Base-by-base conservation (phyloP, 2,888 invertebrate species). In the Dasysyrphus albostriatus region DNA sequence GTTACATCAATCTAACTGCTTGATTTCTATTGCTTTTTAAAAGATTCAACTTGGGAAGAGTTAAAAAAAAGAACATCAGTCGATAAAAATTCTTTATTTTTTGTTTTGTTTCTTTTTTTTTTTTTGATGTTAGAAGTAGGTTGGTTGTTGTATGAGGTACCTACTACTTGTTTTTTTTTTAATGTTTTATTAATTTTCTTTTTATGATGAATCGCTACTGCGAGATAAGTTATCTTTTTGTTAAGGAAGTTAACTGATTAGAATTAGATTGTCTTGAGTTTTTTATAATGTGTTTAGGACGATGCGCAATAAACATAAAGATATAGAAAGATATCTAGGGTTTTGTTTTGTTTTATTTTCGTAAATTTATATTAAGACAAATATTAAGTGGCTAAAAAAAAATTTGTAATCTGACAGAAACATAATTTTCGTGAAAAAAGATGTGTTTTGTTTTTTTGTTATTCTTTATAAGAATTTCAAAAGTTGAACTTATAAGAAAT, bases 1-100 rank as follows among this genome's bases (percentile, higher is more conserved):
- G 87, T 83, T 83, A 87, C 83, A 87, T 87, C 65, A 83, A 83
- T 87, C 87, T 87, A 79, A 34, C 44, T 58, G 87, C 59, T 75
- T 51, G 87, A 79, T 83, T 87, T 87, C 70, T 78, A 79, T 82
- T 47, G 59, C 42, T 72, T 78, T 83, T 59, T 58, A 61, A 67
- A 73, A 72, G 73, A 67, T 42, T 72, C 65, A 49, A 1, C 16
- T 67, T 73, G 61, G 8, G 61, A 54, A 47, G 54, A 58, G 32
- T 42, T 24, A 2, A 24, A 24, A 24, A 54, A 56, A 49, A 56
- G 12, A 8, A 29, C 49, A 12, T 72, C 76, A 77, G 37, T 73
- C 69, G 73, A 74, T 78, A 74, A 69, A 77, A 81, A 81, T 73
- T 76, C 56, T 70, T 54, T 54, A 51, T 12, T 24, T 8, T 29